These are phyloP conservation scores for Caenorhabditis parvicauda DNA, from an alignment of 2,888 invertebrate genomes.

Conservation along the genomic window DNA sequence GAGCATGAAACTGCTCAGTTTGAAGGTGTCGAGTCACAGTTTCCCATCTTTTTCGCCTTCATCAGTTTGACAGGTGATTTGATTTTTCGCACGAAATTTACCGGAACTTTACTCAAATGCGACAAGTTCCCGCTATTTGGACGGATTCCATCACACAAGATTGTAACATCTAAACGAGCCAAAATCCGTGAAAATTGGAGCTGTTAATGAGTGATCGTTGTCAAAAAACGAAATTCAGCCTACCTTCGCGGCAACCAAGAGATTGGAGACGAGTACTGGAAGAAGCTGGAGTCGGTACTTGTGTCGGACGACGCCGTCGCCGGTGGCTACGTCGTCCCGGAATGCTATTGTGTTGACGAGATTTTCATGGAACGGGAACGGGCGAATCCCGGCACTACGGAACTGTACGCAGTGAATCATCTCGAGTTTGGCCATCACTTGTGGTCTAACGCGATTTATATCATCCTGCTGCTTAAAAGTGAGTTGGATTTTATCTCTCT, in stretches of 20 bases:
- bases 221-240: conserved; percentile 18
- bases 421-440: conserved; percentile 70
- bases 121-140: too few species aligned
- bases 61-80: conserved; percentile 86
- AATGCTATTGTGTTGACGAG: conserved; percentile 75
- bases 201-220: background rate
- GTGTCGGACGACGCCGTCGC: conserved; percentile 73
- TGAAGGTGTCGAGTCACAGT: conserved; percentile 92
- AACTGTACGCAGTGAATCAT: conserved; percentile 53
- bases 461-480: conserved; percentile 82
- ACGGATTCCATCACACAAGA: too few species aligned
- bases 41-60: conserved; percentile 92
- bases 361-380: conserved; percentile 57
- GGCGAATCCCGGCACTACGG: conserved; percentile 44
- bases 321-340: conserved; percentile 73
- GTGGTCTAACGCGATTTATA: conserved; percentile 94
- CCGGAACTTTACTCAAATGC: background rate
- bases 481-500: too few species aligned
- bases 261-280: conserved; percentile 71
- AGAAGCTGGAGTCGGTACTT: conserved; percentile 78
- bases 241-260: conserved; percentile 32
- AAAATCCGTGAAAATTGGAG: too few species aligned
- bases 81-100: background rate
- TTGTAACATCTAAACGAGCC: too few species aligned
- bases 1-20: conserved; percentile 88